phyloP scores from a whole-genome alignment of 2,888 invertebrate species.

The Megastigmus dorsalis region DNA sequence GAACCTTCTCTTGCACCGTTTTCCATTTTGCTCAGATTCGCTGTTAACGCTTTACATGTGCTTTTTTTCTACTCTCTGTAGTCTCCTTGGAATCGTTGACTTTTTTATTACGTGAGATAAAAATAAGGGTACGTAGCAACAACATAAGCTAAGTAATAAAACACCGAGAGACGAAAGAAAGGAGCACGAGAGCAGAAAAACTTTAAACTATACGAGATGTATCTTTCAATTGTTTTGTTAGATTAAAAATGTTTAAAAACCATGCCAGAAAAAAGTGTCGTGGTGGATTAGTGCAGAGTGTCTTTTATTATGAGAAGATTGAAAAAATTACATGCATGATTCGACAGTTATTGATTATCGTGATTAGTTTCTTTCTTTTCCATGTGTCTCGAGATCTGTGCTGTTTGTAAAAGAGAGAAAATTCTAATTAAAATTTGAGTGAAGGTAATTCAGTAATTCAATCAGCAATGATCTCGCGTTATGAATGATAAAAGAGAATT shows the following conservation, averaged over 20 bases:
- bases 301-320: conserved; percentile 52
- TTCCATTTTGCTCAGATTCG: conserved; percentile 56
- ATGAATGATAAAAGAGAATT: conserved; percentile 1
- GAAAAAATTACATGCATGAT: conserved; percentile 48
- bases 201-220: conserved; percentile 28
- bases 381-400: conserved; percentile 42
- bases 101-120: neutral
- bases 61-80: conserved; percentile 47
- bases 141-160: no score
- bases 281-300: conserved; percentile 63
- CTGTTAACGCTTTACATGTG: conserved; percentile 55
- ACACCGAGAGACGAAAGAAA: conserved; percentile 37
- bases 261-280: conserved; percentile 68
- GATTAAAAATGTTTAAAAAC: conserved; percentile 61
- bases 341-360: conserved; percentile 24
- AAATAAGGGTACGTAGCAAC: no score
- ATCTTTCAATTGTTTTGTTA: conserved; percentile 49
- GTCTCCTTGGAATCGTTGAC: conserved; percentile 14
- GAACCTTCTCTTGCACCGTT: conserved; percentile 56
- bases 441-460: neutral
- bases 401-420: conserved; percentile 17
- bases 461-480: conserved; percentile 26
- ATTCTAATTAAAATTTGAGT: neutral
- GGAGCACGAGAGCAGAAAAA: conserved; percentile 53
- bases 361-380: conserved; percentile 14